Evolutionary conservation across 2,113 vertebrate genomes (phyloP).

Genomic region (Pangasianodon hypophthalmus): DNA sequence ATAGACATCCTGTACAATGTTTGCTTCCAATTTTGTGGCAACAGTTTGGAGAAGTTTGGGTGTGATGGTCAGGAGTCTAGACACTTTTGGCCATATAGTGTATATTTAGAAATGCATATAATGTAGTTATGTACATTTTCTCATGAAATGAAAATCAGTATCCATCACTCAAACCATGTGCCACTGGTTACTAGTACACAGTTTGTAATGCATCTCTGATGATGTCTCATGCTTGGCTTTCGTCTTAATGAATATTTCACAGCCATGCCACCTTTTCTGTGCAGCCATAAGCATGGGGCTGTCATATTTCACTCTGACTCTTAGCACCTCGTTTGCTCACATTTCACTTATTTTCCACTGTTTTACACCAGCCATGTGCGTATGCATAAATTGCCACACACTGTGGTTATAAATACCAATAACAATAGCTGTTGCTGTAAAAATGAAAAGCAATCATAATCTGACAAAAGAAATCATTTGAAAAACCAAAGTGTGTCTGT

Average conservation of each 20-base stretch:
- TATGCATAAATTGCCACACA: conserved; percentile 37
- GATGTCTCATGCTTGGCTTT: conserved; percentile 33
- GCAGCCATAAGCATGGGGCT: conserved; percentile 33
- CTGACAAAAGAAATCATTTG: not conserved
- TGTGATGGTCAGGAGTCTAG: not conserved
- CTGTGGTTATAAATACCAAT: conserved; percentile 49
- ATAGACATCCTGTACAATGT: not conserved
- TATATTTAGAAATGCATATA: not conserved
- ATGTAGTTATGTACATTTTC: not conserved
- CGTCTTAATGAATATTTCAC: conserved; percentile 42
- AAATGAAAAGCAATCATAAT: conserved; percentile 36
- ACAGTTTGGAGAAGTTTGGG: not conserved
- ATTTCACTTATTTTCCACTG: conserved; percentile 44
- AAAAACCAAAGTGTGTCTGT: not conserved
- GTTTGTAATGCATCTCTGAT: conserved; percentile 37
- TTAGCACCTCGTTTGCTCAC: conserved; percentile 27
- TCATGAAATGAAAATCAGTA: conserved; percentile 38
- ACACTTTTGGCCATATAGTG: not conserved
- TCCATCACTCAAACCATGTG: conserved; percentile 20
- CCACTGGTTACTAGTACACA: conserved; percentile 35
- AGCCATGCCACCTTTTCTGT: conserved; percentile 18
- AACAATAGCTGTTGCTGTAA: conserved; percentile 38
- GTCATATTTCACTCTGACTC: conserved; percentile 48
- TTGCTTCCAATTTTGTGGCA: not conserved
- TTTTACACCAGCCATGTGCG: conserved; percentile 21